Base-by-base conservation (phyloP, 2,888 invertebrate species). In the Chalcis sispes region DNA sequence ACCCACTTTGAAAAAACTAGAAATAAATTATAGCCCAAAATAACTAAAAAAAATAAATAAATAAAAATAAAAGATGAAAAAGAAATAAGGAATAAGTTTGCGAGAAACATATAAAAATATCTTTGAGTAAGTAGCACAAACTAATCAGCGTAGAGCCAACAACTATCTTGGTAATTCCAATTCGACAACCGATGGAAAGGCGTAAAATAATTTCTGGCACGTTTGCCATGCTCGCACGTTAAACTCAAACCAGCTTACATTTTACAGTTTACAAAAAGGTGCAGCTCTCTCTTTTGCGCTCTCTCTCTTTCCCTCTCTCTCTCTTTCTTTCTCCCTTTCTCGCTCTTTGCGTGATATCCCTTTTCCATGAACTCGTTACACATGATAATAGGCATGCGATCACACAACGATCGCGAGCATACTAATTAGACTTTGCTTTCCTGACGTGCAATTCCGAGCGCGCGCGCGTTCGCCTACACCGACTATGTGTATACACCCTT, bases 371-470 rank as follows among this genome's bases (percentile, higher is more conserved):
- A 85, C 85, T 84, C 82, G 84, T 84, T 84, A 77, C 80, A 79
- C 81, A 80, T 82, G 85, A 85, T 85, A 84, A 84, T 83, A 80
- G 81, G 82, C 83, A 82, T 84, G 84, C 83, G 81, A 84, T 84
- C 81, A 80, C 80, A 81, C 81, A 82, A 79, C 80, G 80, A 83
- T 81, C 81, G 80, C 79, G 77, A 79, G 79, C 81, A 80, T 79
- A 82, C 83, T 83, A 84, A 85, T 85, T 84, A 85, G 81, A 80
- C 82, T 80, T 79, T 79, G 82, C 80, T 83, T 83, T 82, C 80
- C 82, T 80, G 81, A 82, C 81, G 80, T 80, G 81, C 80, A 80
- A 80, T 80, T 72, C 75, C 56, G 32, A 77, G 75, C 72, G 52
- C 72, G 74, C 75, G 76, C 76, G 69, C 25, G 54, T 70, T 70